Conservation (phyloP, 2,113 vertebrate genomes). For the Campylorhamphus procurvoides region DNA sequence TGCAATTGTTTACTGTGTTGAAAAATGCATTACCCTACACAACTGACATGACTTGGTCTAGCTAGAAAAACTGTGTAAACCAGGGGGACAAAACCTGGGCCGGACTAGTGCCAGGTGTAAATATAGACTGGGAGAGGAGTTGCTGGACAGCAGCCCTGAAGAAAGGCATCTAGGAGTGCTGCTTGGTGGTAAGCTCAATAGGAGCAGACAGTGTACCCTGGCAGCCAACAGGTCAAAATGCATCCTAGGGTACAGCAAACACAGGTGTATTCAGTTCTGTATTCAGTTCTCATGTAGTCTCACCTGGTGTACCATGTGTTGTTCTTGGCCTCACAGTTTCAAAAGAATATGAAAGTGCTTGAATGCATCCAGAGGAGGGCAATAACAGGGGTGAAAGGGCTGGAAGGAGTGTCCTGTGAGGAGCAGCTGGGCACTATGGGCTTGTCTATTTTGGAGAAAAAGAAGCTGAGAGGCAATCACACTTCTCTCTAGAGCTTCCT, state of each 20-base stretch:
- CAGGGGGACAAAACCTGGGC: background rate
- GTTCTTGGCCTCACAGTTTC: background rate
- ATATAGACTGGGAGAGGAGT: background rate
- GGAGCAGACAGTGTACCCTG: background rate
- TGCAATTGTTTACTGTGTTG: background rate
- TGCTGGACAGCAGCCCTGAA: background rate
- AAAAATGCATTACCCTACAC: background rate
- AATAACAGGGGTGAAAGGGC: background rate
- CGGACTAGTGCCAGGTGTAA: background rate
- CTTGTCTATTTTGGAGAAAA: background rate
- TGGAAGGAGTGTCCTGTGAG: background rate
- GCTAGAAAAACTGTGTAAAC: background rate
- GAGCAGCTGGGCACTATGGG: fast-evolving
- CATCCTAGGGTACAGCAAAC: background rate
- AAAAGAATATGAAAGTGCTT: background rate
- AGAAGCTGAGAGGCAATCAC: fast-evolving
- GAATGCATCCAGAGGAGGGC: background rate
- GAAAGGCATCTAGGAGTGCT: background rate
- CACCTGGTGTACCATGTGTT: background rate
- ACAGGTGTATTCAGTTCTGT: fast-evolving
- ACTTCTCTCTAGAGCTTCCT: background rate
- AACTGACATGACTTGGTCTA: background rate
- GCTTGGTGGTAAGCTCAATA: fast-evolving
- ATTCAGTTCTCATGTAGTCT: fast-evolving
- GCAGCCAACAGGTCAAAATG: background rate